Conservation (phyloP, 2,797 vertebrate species). For the Siniperca scherzeri region DNA sequence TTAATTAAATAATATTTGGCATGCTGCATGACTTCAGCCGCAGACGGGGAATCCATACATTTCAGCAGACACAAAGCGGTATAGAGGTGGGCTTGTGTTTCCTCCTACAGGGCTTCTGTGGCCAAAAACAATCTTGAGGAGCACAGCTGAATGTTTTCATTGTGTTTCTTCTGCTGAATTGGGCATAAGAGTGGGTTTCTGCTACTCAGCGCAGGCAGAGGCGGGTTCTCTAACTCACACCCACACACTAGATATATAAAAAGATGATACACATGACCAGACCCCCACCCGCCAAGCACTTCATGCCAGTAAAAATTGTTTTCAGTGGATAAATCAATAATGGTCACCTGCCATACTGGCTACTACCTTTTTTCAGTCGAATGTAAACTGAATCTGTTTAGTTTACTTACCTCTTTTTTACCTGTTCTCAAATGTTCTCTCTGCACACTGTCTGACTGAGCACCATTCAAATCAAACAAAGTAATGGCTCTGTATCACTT, state of each 20-base stretch:
- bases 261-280: conserved; percentile 52
- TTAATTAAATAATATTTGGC: conserved; percentile 80
- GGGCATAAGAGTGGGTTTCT: conserved; percentile 78
- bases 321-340: conserved; percentile 45
- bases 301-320: conserved; percentile 42
- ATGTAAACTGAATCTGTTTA: conserved; percentile 2
- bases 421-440: background rate
- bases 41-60: conserved; percentile 77
- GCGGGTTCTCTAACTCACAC: conserved; percentile 66
- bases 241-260: conserved; percentile 51
- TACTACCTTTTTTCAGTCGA: background rate
- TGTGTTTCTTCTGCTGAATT: conserved; percentile 85
- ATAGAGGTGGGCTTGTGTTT: conserved; percentile 85
- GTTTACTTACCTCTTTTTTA: background rate
- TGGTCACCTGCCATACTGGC: conserved; percentile 12
- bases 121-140: conserved; percentile 87
- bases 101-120: conserved; percentile 76
- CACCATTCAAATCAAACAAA: background rate
- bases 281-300: conserved; percentile 44
- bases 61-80: conserved; percentile 80
- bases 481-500: background rate
- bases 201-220: conserved; percentile 65
- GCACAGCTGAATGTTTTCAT: conserved; percentile 87
- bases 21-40: conserved; percentile 47
- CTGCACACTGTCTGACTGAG: background rate